Base-by-base conservation (phyloP, 2,888 invertebrate species). In the Microctonus brassicae region DNA sequence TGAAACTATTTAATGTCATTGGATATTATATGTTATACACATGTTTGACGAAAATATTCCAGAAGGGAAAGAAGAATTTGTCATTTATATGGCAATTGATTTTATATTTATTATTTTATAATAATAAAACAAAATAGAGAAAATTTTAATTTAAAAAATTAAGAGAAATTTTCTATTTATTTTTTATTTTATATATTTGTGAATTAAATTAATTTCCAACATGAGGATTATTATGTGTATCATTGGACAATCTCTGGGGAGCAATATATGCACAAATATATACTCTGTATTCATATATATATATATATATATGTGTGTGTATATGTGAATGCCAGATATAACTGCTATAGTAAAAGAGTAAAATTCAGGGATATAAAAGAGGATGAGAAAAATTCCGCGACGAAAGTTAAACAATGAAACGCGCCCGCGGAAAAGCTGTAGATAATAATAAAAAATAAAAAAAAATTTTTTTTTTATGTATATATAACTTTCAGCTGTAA, bases 351-450 rank as follows among this genome's bases (percentile, higher is more conserved):
- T 26, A n/a, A 29, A 26, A 72, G 61, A 70, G 73, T 52, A 63
- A 34, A 71, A 66, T n/a, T n/a, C 47, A 47, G 47, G 47, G 47
- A 47, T 47, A 71, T 64, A n/a, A 74, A 69, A 72, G 70, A 66
- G 72, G 64, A 73, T 58, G 74, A 72, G 81, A 82, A 85, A 86
- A 85, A 86, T 85, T 85, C 80, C 81, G 81, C 83, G 84, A 82
- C 83, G 78, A 79, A 85, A 84, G 86, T 86, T 85, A 85, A 86
- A 86, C 85, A 86, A 84, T 85, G 85, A 84, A 80, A 78, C 74
- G 77, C 47, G 20, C n/a, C 13, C n/a, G n/a, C 17, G 47, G 47
- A 20, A 17, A 20, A 47, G 47, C 47, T 47, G 47, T 47, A 47
- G 47, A 47, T 47, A 17, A 47, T 47, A 77, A 65, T 62, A 68